Evolutionary conservation across 1,140 invertebrate species (phyloP).

Genomic region (Ostrea denselamellosa): DNA sequence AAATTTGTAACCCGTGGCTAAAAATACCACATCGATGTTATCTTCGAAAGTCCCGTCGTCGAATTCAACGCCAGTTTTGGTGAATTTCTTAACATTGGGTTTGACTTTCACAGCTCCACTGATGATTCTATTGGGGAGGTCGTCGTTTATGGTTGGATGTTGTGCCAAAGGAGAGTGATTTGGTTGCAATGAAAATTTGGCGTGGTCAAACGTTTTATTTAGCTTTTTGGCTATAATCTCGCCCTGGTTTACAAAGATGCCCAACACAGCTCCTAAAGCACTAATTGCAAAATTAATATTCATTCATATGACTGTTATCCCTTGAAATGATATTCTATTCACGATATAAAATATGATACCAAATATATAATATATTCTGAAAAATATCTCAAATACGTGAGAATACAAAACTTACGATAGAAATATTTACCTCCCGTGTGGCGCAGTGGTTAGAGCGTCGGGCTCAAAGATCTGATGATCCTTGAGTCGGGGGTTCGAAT

Average conservation of each 20-base stretch:
- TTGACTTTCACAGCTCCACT: constrained; percentile 79
- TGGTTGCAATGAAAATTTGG: constrained; percentile 79
- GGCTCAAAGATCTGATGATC: no score
- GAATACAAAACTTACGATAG: not conserved
- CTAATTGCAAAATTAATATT: not conserved
- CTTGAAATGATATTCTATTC: not conserved
- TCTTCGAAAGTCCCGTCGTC: constrained; percentile 75
- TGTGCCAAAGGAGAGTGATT: constrained; percentile 77
- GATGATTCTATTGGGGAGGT: constrained; percentile 80
- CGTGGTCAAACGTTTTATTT: constrained; percentile 79
- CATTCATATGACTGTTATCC: not conserved
- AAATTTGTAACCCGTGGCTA: constrained; percentile 73
- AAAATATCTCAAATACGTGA: not conserved
- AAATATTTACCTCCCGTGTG: not conserved
- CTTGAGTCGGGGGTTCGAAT: no score
- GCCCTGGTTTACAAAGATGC: not conserved
- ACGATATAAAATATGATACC: not conserved
- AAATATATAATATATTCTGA: not conserved
- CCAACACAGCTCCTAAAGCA: not conserved
- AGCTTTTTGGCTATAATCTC: constrained; percentile 39
- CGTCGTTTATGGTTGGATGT: constrained; percentile 81
- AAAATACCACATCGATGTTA: constrained; percentile 70
- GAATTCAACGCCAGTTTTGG: constrained; percentile 76
- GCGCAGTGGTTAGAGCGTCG: no score
- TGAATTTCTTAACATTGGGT: constrained; percentile 75